Percentiles rank a stretch among this genome's conserved stretches.
Conservation (phyloP, 2,113 vertebrate genomes). For the Ariopsis seemanni region DNA sequence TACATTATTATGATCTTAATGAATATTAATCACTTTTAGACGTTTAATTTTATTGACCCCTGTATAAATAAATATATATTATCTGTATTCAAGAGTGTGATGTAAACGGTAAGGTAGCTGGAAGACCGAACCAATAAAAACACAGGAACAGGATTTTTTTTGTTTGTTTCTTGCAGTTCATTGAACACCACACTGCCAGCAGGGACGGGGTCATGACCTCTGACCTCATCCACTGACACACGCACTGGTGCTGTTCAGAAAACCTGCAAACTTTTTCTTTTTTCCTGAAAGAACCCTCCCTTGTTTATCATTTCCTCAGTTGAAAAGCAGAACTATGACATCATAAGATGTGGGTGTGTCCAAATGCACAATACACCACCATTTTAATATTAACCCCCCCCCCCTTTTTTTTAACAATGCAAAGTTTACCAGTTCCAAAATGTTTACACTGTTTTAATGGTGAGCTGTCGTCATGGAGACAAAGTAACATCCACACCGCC, state of each 20-base stretch:
- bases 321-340: neutral
- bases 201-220: neutral
- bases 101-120: constrained; percentile 73
- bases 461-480: neutral
- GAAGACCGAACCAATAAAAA: constrained; percentile 74
- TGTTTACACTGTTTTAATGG: neutral
- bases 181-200: neutral
- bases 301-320: neutral
- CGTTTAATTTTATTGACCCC: constrained; percentile 56
- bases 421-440: neutral
- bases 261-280: neutral
- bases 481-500: neutral
- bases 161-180: neutral
- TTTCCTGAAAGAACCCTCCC: neutral
- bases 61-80: constrained; percentile 58
- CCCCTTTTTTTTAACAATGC: neutral
- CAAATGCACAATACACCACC: neutral
- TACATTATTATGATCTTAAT: constrained; percentile 43
- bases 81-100: constrained; percentile 68
- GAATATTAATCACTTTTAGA: constrained; percentile 42
- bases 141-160: neutral
- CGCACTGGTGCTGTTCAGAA: neutral
- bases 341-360: neutral
- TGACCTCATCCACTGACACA: neutral
- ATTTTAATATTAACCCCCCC: neutral